Evolutionary conservation across 2,888 invertebrate genomes (phyloP), one percentile per base, ranked within the genome.

Genomic region (Lysandra bellargus): DNA sequence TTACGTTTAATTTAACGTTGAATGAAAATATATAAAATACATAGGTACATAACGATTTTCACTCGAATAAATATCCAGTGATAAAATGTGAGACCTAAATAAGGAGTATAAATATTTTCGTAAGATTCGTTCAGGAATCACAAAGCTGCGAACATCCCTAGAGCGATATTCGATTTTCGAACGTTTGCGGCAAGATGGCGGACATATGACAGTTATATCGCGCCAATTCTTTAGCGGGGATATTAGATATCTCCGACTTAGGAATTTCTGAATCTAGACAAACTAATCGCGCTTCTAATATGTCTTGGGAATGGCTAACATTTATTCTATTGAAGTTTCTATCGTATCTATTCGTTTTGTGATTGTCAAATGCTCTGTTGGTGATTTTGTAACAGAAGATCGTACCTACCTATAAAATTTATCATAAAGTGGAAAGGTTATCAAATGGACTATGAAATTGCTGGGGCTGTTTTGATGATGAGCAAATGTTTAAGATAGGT

Each of bases 151-250:
- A 75, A 88, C 86, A 86, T 92, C 91, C 88, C 91, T 84, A 85
- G 83, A 85, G 85, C 83, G 88, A 87, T 86, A 88, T 90, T 90
- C 90, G 90, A 90, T 91, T 91, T 89, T 89, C 90, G 88, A 92
- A 92, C 91, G 91, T 88, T 92, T 88, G 88, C 89, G 88, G 89
- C 89, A 91, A 91, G 89, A 92, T 92, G 92, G 90, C 84, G 82
- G 85, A 87, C 86, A 87, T 88, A 88, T 87, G 88, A 87, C 88
- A 87, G 86, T 89, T 92, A 92, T 92, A 92, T 90, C 90, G 89
- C 90, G 86, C 90, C 93, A 91, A 92, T 94, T 92, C 93, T 93
- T 94, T 91, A 89, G 90, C 89, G 89, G 89, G 89, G 90, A 84
- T 86, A 87, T 91, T 90, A 69, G 69, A 89, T 90, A 90, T 91